Base-by-base conservation (phyloP, 2,113 vertebrate genomes). In the Tichodroma muraria region DNA sequence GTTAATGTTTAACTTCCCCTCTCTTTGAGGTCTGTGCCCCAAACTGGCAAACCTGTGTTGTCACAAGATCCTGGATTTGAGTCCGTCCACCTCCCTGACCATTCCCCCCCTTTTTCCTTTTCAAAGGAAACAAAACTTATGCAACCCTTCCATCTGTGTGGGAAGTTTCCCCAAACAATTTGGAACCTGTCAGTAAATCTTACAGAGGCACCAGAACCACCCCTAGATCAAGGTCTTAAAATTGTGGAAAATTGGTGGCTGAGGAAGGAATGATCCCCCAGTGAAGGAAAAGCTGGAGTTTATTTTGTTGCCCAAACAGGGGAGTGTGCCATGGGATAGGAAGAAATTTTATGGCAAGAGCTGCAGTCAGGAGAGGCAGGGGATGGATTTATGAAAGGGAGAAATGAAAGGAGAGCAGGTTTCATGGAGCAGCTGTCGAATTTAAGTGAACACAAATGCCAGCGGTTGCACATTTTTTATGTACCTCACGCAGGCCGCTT, bases 401-500 rank as follows among this genome's bases (percentile, higher is more conserved):
- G 13, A 18, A 44, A 44, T 17, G 42, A 44, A 44, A 44, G 42
- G 42, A 44, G 42, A 44, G 42, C 42, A 44, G 42, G 42, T 44
- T 17, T 18, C 42, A 44, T 8, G 42, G 15, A 17, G 15, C 16
- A 44, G 42, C 42, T 44, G 11, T 8, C 40, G 88, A n/a, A 5
- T 52, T 47, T 11, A 23, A 88, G 10, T 17, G 28, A n/a, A 6
- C 8, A 8, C 1, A 3, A 15, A 4, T 7, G 3, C 52, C 33
- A 19, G 12, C 2, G 10, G 11, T 27, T 16, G 28, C 59, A 27
- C 2, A 0, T 22, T 45, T 57, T 42, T 57, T 6, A 7, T 15
- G 3, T 4, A 14, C 49, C n/a, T 54, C 1, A 0, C 54, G 30
- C n/a, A 10, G 35, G 4, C 40, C 3, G 0, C 28, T 57, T 23